These are phyloP conservation scores for Anolis carolinensis DNA, from an alignment of 2,113 vertebrate genomes.

Conservation along the genomic window DNA sequence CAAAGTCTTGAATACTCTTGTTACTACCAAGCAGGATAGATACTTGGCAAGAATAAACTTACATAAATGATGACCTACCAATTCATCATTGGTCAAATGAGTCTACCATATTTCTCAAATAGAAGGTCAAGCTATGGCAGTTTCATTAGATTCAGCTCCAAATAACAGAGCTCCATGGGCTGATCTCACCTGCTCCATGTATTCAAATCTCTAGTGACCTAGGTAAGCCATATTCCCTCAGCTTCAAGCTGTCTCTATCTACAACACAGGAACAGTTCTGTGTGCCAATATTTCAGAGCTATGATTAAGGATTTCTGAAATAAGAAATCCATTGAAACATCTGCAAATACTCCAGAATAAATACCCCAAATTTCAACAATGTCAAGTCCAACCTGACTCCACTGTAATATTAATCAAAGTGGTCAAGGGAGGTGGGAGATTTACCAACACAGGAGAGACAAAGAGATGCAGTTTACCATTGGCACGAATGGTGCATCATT, in stretches of 20 bases:
- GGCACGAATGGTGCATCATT: neutral
- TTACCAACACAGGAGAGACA: neutral
- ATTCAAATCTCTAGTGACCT: neutral
- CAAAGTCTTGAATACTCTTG: neutral
- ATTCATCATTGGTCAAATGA: too few species aligned
- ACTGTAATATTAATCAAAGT: neutral
- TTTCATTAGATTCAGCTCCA: neutral
- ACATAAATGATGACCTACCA: too few species aligned
- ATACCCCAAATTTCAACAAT: neutral
- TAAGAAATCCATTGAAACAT: neutral
- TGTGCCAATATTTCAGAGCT: neutral
- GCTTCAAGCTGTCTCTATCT: neutral
- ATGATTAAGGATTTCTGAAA: neutral
- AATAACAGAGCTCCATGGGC: neutral
- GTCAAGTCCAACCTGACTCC: neutral
- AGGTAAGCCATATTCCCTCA: neutral
- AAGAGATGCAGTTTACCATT: neutral
- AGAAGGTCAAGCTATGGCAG: neutral
- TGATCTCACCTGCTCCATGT: neutral
- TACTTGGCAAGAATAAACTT: too few species aligned
- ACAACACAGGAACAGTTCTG: neutral
- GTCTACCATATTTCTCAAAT: neutral
- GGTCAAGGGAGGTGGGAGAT: too few species aligned
- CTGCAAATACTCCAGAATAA: neutral
- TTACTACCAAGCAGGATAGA: too few species aligned